A percentile compares a stretch with the other conserved stretches of the same genome.
These are phyloP conservation scores for Stenurella melanura DNA, from an alignment of 2,888 invertebrate species.

Conservation along the genomic window DNA sequence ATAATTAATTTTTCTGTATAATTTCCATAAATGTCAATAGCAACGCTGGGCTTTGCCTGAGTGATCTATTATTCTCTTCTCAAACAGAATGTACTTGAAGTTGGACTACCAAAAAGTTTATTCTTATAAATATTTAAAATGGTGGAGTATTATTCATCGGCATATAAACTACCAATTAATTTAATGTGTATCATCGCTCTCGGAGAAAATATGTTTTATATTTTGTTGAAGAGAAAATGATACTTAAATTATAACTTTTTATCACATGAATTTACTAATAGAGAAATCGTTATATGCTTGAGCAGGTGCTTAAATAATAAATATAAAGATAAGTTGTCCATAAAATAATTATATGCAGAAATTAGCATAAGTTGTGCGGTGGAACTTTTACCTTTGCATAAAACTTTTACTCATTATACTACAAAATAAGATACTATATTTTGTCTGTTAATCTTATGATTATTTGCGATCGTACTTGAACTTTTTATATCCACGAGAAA, in stretches of 20 bases:
- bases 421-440: neutral
- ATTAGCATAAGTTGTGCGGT: slow-evolving; percentile 14
- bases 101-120: too few relatives aligned
- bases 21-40: too few relatives aligned
- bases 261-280: slow-evolving; percentile 4
- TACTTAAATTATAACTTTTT: neutral
- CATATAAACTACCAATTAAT: neutral
- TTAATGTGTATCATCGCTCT: neutral
- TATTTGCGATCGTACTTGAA: too few relatives aligned
- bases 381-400: slow-evolving; percentile 14
- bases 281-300: slow-evolving; percentile 1
- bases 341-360: slow-evolving; percentile 11
- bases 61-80: too few relatives aligned
- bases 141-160: too few relatives aligned
- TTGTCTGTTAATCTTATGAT: too few relatives aligned
- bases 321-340: neutral
- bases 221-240: neutral
- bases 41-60: too few relatives aligned
- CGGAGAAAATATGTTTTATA: neutral
- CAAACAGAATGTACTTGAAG: too few relatives aligned
- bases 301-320: slow-evolving; percentile 9
- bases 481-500: too few relatives aligned
- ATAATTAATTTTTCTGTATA: too few relatives aligned
- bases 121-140: too few relatives aligned
- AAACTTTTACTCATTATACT: neutral